Base-by-base conservation (phyloP, 2,113 vertebrate species). In the Pipa parva region DNA sequence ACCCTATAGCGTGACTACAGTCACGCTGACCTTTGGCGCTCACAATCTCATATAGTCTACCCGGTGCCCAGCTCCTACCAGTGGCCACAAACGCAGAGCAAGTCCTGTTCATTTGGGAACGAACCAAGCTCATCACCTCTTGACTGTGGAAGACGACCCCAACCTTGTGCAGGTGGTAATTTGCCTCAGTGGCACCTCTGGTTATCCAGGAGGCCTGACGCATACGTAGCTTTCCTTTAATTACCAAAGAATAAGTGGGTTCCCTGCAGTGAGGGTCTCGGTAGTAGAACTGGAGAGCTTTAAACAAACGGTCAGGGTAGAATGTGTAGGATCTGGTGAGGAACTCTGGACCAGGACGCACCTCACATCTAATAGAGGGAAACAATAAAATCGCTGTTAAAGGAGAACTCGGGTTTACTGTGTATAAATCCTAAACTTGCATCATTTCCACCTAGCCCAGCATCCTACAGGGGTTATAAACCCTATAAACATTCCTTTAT, bases 141-240 rank as follows among this genome's bases (percentile, higher is more conserved):
- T 37, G 77, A 74, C 86, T 93, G 85, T 96, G 92, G 72, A 95
- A 85, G 21, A 93, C 85, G 0, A 97, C 77, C 52, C 85, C 89
- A 9, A 95, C 92, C 73, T 90, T 92, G 80, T 87, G 90, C 26
- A 97, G 85, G 37, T 89, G 88, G 73, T 94, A 92, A 58, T 95
- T 85, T 0, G 92, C 87, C 75, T 97, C 91, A 0, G 92, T 95
- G 74, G 83, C 93, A 0, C 94, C 94, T 0, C 61, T 84, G 42
- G 88, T 96, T 82, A 95, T 88, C 95, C 94, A 97, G 74, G 95
- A 97, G 61, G 94, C 85, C 77, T 91, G 88, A 28, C 85, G 88
- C 55, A 95, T 86, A 7, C 89, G 85, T 0, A 95, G 72, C 75
- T 85, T 93, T 69, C 93, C 95, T 77, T 87, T 87, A 84, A 97